phyloP scores from a whole-genome alignment of 2,797 vertebrate species.

The Morelia viridis region DNA sequence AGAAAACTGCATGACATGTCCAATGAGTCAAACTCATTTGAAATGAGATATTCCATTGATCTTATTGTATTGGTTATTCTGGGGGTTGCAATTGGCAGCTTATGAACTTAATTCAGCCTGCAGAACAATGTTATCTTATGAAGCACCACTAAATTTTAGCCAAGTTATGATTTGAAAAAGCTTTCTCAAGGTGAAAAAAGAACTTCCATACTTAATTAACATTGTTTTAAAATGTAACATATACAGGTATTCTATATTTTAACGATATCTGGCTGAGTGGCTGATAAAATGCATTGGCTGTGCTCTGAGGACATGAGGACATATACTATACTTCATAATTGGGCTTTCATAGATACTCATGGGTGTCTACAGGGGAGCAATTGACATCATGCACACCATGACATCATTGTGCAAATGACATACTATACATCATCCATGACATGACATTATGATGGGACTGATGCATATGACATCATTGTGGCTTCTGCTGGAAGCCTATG shows the following conservation, averaged over 20 bases:
- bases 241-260: neutral
- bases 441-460: too few relatives aligned
- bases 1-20: neutral
- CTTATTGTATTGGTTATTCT: neutral
- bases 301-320: neutral
- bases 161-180: neutral
- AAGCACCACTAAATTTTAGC: neutral
- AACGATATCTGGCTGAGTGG: neutral
- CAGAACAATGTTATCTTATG: too few relatives aligned
- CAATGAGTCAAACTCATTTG: neutral
- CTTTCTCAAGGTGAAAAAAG: neutral
- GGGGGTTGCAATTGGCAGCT: neutral
- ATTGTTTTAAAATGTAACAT: neutral
- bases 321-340: neutral
- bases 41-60: neutral
- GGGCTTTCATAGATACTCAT: neutral
- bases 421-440: too few relatives aligned
- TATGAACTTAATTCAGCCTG: neutral
- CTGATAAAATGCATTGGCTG: neutral
- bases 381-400: neutral
- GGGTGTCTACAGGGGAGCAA: neutral
- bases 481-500: neutral
- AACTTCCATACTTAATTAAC: neutral
- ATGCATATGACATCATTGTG: neutral
- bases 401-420: neutral